These are phyloP conservation scores for Littorina saxatilis DNA, from an alignment of 1,140 invertebrate genomes.

Conservation along the genomic window DNA sequence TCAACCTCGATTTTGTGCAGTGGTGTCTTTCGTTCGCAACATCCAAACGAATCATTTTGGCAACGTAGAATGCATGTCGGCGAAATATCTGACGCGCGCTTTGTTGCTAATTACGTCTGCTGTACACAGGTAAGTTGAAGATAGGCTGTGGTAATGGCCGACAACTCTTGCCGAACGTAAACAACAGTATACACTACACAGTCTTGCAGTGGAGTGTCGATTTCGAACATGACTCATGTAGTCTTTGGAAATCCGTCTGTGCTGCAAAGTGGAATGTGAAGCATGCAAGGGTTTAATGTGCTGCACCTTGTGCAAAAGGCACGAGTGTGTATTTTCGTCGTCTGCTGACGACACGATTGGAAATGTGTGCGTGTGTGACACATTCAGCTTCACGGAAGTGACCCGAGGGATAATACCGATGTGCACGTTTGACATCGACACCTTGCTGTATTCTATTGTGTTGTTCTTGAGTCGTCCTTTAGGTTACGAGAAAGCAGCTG, in stretches of 20 bases:
- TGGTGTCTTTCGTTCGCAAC: neutral
- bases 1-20: neutral
- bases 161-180: slow-evolving; percentile 28
- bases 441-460: no score
- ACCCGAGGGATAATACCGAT: no score
- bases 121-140: neutral
- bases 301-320: neutral
- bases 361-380: no score
- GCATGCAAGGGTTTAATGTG: neutral
- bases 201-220: neutral
- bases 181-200: neutral
- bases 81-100: neutral
- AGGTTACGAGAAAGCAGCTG: no score
- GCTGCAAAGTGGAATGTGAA: neutral
- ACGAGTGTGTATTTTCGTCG: neutral
- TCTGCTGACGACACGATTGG: neutral
- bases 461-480: no score
- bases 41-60: neutral
- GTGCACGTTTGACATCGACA: no score
- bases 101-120: neutral
- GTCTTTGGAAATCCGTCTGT: neutral
- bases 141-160: neutral
- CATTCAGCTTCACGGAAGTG: no score
- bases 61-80: neutral
- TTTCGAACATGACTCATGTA: neutral